Evolutionary conservation across 2,113 vertebrate genomes (phyloP).

Genomic region (Rhinoptilus africanus): DNA sequence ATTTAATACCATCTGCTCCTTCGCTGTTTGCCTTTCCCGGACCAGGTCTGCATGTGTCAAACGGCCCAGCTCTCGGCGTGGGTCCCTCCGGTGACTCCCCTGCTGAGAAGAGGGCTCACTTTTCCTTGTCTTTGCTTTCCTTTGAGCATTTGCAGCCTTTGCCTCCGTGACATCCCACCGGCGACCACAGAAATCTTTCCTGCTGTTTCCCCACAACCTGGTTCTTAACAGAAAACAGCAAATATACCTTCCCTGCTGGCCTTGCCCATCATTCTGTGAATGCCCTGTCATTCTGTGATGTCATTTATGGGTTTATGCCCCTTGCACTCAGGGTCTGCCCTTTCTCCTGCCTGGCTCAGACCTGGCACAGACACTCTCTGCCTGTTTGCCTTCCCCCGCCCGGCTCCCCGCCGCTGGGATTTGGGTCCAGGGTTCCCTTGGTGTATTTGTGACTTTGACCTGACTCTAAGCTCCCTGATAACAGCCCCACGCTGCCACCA

Average conservation of each 20-base stretch:
- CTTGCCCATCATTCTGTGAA: neutral
- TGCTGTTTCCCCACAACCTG: neutral
- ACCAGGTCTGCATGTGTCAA: rapidly evolving
- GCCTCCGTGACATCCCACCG: neutral
- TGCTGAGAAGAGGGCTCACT: neutral
- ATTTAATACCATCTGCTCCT: neutral
- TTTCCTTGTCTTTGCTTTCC: neutral
- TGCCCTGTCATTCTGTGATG: too few relatives aligned
- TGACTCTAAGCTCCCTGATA: neutral
- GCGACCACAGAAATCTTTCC: neutral
- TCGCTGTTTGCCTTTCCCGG: neutral
- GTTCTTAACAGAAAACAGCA: neutral
- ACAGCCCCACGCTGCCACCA: neutral
- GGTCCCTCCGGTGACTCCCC: neutral
- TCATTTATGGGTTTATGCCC: neutral
- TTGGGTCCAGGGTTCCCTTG: neutral
- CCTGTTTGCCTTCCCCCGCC: neutral
- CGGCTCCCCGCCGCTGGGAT: neutral
- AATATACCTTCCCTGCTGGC: neutral
- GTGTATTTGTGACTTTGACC: too few relatives aligned
- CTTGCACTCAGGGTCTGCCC: too few relatives aligned
- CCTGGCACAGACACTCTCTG: neutral
- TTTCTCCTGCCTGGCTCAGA: neutral
- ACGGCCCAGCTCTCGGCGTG: too few relatives aligned
- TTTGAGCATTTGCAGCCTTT: neutral